These are phyloP conservation scores for Cremastinae sp. DNA, from an alignment of 2,888 invertebrate species.

Conservation along the genomic window DNA sequence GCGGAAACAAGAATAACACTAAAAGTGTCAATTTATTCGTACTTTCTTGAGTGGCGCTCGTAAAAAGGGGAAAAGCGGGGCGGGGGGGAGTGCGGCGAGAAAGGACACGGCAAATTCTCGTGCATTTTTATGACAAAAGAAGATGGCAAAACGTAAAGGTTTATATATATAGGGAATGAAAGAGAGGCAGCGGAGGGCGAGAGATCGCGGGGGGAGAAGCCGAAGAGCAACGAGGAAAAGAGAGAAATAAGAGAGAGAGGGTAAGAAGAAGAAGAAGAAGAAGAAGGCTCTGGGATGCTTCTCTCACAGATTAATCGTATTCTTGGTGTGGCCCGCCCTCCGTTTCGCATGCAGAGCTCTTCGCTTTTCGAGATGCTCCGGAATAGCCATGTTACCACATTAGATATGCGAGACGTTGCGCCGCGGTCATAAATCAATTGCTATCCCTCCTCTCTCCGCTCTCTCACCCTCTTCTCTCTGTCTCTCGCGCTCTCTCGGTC, in stretches of 20 bases:
- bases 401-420: conserved; percentile 77
- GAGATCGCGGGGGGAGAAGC: conserved; percentile 12
- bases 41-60: conserved; percentile 1
- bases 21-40: conserved; percentile 8
- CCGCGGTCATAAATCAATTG: conserved; percentile 79
- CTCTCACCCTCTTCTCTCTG: conserved; percentile 61
- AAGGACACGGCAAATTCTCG: not conserved
- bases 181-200: conserved; percentile 2
- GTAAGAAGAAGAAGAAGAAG: conserved; percentile 10
- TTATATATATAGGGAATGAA: conserved; percentile 21
- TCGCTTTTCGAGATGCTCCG: conserved; percentile 58
- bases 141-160: conserved; percentile 23
- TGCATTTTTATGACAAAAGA: conserved; percentile 13
- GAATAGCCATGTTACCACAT: conserved; percentile 74
- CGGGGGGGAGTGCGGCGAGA: not conserved
- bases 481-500: conserved; percentile 12
- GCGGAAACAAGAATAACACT: conserved; percentile 1
- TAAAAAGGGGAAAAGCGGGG: conserved; percentile 7
- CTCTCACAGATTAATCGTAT: conserved; percentile 74
- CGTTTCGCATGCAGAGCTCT: conserved; percentile 61
- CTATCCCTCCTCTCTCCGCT: conserved; percentile 65
- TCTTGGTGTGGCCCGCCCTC: conserved; percentile 68
- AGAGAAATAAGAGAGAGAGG: not conserved
- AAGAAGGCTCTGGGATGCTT: conserved; percentile 30
- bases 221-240: conserved; percentile 24